These are phyloP conservation scores for Scaptodrosophila latifasciaeformis DNA, from an alignment of 2,888 invertebrate species.

Conservation along the genomic window DNA sequence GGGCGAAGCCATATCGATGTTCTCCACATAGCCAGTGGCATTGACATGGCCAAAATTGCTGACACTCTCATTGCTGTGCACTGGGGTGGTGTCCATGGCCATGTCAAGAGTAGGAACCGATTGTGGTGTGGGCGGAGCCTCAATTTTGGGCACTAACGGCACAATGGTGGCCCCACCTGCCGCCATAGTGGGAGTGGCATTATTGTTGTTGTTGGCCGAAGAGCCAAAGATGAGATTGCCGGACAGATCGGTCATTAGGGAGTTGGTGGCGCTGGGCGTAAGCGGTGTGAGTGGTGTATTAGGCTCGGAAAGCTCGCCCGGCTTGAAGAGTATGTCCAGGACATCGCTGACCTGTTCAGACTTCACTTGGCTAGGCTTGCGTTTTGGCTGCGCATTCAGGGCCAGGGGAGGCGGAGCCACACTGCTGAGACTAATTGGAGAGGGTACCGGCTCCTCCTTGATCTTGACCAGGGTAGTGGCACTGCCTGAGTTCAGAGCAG, in stretches of 20 bases:
- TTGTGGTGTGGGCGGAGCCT: slow-evolving; percentile 51
- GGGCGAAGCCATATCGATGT: slow-evolving; percentile 72
- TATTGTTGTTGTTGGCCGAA: too few species aligned
- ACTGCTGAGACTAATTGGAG: slow-evolving; percentile 17
- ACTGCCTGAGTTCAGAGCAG: slow-evolving; percentile 52
- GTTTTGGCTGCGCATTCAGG: slow-evolving; percentile 25
- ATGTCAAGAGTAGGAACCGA: slow-evolving; percentile 33
- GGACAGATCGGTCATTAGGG: slow-evolving; percentile 51
- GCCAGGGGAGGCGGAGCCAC: slow-evolving; percentile 21
- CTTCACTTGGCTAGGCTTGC: slow-evolving; percentile 60
- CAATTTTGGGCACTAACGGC: slow-evolving; percentile 57
- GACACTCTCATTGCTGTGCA: slow-evolving; percentile 41
- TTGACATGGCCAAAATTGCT: slow-evolving; percentile 24
- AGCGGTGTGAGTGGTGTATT: slow-evolving; percentile 76
- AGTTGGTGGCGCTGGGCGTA: slow-evolving; percentile 60
- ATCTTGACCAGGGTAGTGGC: slow-evolving; percentile 57
- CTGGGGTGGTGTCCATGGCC: slow-evolving; percentile 56
- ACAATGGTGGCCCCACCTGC: slow-evolving; percentile 46
- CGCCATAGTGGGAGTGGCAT: slow-evolving; percentile 37
- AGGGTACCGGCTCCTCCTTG: slow-evolving; percentile 55
- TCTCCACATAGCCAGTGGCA: slow-evolving; percentile 60
- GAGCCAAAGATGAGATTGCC: slow-evolving; percentile 49
- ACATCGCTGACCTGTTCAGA: slow-evolving; percentile 81
- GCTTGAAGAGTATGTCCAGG: slow-evolving; percentile 93
- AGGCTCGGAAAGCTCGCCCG: slow-evolving; percentile 83